Percentiles rank a stretch among this genome's conserved stretches.
phyloP scores from a whole-genome alignment of 1,140 invertebrate species.

The Steinernema khuongi region DNA sequence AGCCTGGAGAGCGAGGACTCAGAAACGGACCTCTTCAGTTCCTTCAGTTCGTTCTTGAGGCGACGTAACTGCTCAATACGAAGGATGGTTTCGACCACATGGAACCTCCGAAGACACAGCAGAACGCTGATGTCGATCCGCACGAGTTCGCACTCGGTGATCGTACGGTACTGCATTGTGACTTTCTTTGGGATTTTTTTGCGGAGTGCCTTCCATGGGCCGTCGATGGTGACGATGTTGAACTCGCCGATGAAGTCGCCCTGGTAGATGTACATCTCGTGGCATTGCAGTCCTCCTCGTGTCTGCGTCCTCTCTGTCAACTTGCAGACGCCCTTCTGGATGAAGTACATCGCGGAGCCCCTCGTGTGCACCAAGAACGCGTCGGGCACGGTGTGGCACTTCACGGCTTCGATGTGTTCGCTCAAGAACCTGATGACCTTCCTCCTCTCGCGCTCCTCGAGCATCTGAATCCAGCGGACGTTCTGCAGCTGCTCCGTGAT shows the following conservation, averaged over 20 bases:
- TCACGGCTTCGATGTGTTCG: background rate
- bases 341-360: background rate
- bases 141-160: background rate
- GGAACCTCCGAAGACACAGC: background rate
- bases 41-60: background rate
- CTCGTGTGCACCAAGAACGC: background rate
- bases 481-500: conserved; percentile 11
- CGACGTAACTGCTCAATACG: background rate
- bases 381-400: background rate
- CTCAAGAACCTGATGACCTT: conserved; percentile 6
- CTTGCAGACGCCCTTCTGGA: conserved; percentile 23
- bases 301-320: background rate
- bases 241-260: conserved; percentile 13
- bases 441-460: background rate
- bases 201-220: background rate
- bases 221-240: conserved; percentile 3
- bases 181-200: background rate
- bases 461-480: background rate
- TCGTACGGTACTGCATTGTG: background rate
- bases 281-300: conserved; percentile 2
- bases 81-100: background rate
- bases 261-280: conserved; percentile 21
- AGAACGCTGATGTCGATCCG: background rate
- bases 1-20: background rate
- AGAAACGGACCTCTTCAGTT: background rate